These are phyloP conservation scores for Cossypha caffra DNA, from an alignment of 2,797 vertebrate species.

Conservation along the genomic window DNA sequence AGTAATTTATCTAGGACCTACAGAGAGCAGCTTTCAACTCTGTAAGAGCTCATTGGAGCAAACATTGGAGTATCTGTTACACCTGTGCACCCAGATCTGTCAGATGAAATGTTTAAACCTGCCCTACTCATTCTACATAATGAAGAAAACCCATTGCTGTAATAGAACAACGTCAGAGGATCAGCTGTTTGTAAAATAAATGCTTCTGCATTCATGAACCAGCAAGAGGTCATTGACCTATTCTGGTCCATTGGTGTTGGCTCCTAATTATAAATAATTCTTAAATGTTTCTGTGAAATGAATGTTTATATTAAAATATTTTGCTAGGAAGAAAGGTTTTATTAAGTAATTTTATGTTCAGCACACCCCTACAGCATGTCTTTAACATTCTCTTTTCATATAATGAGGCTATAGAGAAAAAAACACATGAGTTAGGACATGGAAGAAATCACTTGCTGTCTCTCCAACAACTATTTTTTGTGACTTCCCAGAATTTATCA, in stretches of 20 bases:
- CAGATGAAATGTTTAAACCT: not conserved
- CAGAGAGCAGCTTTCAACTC: not conserved
- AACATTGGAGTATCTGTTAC: not conserved
- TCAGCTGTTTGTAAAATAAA: constrained; percentile 25
- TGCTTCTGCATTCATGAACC: not conserved
- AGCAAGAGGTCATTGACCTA: constrained; percentile 1
- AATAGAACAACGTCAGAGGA: not conserved
- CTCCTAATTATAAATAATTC: constrained; percentile 41
- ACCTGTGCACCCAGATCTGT: not conserved
- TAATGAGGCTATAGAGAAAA: not conserved
- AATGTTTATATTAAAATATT: not conserved
- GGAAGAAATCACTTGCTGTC: not conserved
- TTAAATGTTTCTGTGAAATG: constrained; percentile 3
- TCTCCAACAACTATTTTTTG: not conserved
- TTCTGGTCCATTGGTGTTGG: not conserved
- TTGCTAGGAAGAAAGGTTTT: constrained; percentile 2
- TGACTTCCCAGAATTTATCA: not conserved
- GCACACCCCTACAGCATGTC: not conserved
- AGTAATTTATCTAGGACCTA: not conserved
- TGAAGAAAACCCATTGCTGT: not conserved
- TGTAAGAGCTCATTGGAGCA: not conserved
- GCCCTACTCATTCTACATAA: not conserved
- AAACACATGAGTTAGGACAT: not conserved
- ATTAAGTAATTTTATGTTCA: constrained; percentile 9
- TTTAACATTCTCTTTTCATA: not conserved